Conservation (phyloP, 2,797 vertebrate species). For the Amphiprion clarkii region DNA sequence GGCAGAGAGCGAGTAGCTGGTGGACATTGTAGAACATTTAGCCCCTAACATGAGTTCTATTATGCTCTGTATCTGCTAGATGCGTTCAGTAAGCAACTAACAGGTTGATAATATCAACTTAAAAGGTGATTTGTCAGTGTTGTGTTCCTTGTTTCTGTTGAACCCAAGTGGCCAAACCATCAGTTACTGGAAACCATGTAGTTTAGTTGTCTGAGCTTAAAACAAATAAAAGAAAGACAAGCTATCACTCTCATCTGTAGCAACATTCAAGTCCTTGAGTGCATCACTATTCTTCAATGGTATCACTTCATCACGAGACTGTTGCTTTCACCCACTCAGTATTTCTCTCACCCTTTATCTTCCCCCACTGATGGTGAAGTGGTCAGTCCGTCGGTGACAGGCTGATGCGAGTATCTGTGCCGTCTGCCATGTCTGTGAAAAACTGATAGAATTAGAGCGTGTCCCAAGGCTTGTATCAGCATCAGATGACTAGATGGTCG, state of each 20-base stretch:
- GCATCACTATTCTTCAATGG: background rate
- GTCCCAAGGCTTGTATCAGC: conserved; percentile 58
- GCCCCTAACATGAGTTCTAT: background rate
- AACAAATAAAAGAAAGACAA: background rate
- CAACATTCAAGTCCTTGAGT: background rate
- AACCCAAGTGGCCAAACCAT: background rate
- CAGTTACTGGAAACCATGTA: background rate
- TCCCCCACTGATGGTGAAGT: conserved; percentile 13
- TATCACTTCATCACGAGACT: background rate
- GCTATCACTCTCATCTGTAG: background rate
- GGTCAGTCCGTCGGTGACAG: conserved; percentile 36
- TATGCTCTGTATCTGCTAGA: background rate
- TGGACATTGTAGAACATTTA: too few species aligned
- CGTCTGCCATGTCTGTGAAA: conserved; percentile 36
- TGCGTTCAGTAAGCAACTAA: background rate
- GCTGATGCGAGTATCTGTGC: background rate
- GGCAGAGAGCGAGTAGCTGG: too few species aligned
- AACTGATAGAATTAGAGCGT: conserved; percentile 59
- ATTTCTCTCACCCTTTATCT: conserved; percentile 2
- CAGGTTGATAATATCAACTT: background rate
- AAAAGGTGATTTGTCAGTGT: background rate
- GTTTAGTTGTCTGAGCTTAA: background rate
- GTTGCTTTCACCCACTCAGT: background rate
- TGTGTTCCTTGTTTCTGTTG: conserved; percentile 10
- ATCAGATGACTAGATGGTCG: conserved; percentile 39